A percentile compares a stretch with the other conserved stretches of the same genome.
Evolutionary conservation across 2,888 invertebrate species (phyloP).

Genomic region (Rhyacophila evoluta): DNA sequence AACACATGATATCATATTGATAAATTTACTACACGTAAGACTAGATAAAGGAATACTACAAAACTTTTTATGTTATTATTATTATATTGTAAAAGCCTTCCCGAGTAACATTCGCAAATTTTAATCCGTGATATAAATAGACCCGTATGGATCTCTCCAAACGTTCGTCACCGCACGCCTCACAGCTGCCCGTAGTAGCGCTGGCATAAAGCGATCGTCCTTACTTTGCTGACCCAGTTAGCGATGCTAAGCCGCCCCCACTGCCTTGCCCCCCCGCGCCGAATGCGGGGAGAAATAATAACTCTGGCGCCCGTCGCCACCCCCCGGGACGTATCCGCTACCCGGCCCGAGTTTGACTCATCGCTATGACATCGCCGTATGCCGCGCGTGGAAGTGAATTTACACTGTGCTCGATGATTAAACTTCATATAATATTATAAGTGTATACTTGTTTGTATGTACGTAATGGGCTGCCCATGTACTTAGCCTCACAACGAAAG

Average conservation of each 20-base stretch:
- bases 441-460: too few species aligned
- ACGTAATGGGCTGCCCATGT: too few species aligned
- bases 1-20: too few species aligned
- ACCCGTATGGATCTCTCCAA: neutral
- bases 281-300: neutral
- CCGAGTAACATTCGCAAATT: too few species aligned
- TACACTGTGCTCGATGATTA: neutral
- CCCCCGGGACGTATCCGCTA: neutral
- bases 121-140: neutral
- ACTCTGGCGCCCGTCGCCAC: neutral
- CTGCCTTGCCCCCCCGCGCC: neutral
- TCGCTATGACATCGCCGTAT: conserved; percentile 16
- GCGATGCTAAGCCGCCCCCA: neutral
- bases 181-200: neutral
- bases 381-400: neutral
- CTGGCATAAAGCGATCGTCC: neutral
- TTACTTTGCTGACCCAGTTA: conserved; percentile 5
- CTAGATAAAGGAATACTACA: too few species aligned
- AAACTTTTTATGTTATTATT: too few species aligned
- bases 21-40: too few species aligned
- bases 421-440: too few species aligned
- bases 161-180: neutral
- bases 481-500: too few species aligned
- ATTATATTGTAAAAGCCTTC: too few species aligned
- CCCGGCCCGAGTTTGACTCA: neutral